Base-by-base conservation (phyloP, 2,797 vertebrate genomes). In the Margarornis squamiger region DNA sequence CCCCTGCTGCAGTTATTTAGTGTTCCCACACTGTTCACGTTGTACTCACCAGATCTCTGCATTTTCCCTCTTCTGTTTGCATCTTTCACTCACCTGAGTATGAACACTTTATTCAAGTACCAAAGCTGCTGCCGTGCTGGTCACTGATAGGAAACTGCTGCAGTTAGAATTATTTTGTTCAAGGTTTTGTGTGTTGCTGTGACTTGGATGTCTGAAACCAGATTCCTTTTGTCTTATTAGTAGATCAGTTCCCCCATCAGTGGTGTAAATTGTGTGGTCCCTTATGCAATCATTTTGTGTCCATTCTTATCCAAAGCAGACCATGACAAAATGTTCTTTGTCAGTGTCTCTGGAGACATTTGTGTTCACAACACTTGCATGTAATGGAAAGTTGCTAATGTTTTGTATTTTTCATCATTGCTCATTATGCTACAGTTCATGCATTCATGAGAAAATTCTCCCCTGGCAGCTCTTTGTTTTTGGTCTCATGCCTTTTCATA, bases 241-340 rank as follows among this genome's bases (percentile, higher is more conserved):
- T 75, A 84, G 67, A 74, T 78, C 63, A 76, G 13, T 62, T 90
- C 36, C 23, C 36, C 62, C 29, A 32, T 58, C 54, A 19, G 0
- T 39, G 62, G 58, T 58, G 36, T 68, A 38, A 94, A 78, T 51
- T 81, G 62, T 90, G 73, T 46, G 14, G 82, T 61, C 45, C 12
- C 52, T 88, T 92, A 86, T 21, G 78, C 79, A 92, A 34, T 68
- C 20, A 20, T 81, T 88, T 74, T 63, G 61, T 62, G 21, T 32
- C 68, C 52, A 18, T 87, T 95, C 91, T 34, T 68, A 77, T 49
- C 45, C 48, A 67, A 63, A 77, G 84, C 86, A 79, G 92, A 41
- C 67, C 43, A 1, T 86, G 49, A 92, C 90, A 96, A 77, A 80
- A 74, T 6, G 65, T 73, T 88, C 86, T 77, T 92, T 93, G 74